These are phyloP conservation scores for Hylaeus anthracinus DNA, from an alignment of 1,140 invertebrate species.

Conservation along the genomic window DNA sequence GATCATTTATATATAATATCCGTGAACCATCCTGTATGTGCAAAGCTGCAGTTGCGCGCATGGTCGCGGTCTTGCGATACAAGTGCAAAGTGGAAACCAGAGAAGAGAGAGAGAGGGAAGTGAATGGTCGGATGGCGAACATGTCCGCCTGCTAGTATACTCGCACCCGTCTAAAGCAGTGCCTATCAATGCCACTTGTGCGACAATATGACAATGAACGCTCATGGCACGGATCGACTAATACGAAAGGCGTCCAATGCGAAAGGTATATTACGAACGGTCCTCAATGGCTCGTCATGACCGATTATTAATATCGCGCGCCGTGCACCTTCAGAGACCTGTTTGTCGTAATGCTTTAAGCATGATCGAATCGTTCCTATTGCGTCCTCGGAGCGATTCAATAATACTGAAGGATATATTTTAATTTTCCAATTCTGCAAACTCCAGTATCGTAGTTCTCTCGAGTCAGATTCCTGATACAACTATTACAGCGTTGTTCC, in stretches of 20 bases:
- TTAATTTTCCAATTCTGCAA: background rate
- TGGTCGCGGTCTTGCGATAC: conserved; percentile 36
- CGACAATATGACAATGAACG: conserved; percentile 67
- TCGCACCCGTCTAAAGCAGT: conserved; percentile 37
- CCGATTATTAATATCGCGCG: conserved; percentile 63
- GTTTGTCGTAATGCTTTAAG: conserved; percentile 15
- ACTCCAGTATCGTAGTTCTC: too few relatives aligned
- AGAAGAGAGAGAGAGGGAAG: background rate
- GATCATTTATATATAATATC: background rate
- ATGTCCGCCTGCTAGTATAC: conserved; percentile 17
- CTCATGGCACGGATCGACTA: conserved; percentile 57
- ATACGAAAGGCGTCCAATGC: conserved; percentile 58
- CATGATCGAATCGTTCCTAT: conserved; percentile 15
- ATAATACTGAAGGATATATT: background rate
- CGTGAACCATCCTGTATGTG: background rate
- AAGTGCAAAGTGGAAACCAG: conserved; percentile 42
- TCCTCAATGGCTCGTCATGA: conserved; percentile 53
- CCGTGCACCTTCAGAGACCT: background rate
- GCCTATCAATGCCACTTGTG: conserved; percentile 63
- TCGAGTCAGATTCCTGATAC: too few relatives aligned
- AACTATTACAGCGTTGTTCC: too few relatives aligned
- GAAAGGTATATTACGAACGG: conserved; percentile 57
- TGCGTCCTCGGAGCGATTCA: background rate
- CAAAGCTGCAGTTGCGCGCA: background rate
- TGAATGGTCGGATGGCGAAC: conserved; percentile 11